phyloP scores from a whole-genome alignment of 2,888 invertebrate genomes.

The Heterodera filipjevi region DNA sequence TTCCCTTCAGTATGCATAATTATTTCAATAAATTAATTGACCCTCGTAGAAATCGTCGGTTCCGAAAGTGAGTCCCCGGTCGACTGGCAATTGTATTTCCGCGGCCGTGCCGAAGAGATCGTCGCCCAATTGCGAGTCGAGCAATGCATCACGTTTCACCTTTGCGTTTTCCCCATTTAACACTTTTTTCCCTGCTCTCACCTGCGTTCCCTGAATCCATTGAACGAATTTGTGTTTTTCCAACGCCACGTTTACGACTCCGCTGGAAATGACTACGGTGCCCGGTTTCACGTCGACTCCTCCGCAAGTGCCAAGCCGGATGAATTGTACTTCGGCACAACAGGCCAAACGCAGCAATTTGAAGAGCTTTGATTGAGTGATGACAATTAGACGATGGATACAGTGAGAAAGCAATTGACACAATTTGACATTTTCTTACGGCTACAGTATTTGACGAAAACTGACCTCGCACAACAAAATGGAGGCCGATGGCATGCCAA shows the following conservation, averaged over 20 bases:
- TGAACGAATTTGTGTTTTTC: slow-evolving; percentile 70
- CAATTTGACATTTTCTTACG: no score
- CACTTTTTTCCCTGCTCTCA: slow-evolving; percentile 70
- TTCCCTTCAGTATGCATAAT: background rate
- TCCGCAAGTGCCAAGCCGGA: slow-evolving; percentile 90
- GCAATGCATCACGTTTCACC: slow-evolving; percentile 72
- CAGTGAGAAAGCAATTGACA: background rate
- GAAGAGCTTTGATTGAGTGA: slow-evolving; percentile 72
- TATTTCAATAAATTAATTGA: slow-evolving; percentile 30
- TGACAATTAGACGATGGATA: background rate
- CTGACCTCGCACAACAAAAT: slow-evolving; percentile 83
- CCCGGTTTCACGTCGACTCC: slow-evolving; percentile 70
- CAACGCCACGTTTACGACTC: slow-evolving; percentile 85
- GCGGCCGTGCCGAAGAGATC: slow-evolving; percentile 76
- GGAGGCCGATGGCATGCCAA: slow-evolving; percentile 94
- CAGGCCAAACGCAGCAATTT: slow-evolving; percentile 93
- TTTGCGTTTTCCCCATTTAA: slow-evolving; percentile 18
- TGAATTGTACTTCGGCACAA: slow-evolving; percentile 79
- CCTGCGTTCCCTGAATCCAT: slow-evolving; percentile 78
- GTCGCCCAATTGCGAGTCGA: slow-evolving; percentile 80
- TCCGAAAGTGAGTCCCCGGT: slow-evolving; percentile 90
- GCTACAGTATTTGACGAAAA: background rate
- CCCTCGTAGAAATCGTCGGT: slow-evolving; percentile 98
- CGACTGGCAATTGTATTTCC: slow-evolving; percentile 71
- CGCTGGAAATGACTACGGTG: slow-evolving; percentile 89